Percentiles rank a stretch among this genome's conserved stretches.
Conservation (phyloP, 2,113 vertebrate genomes). For the Etheostoma spectabile region DNA sequence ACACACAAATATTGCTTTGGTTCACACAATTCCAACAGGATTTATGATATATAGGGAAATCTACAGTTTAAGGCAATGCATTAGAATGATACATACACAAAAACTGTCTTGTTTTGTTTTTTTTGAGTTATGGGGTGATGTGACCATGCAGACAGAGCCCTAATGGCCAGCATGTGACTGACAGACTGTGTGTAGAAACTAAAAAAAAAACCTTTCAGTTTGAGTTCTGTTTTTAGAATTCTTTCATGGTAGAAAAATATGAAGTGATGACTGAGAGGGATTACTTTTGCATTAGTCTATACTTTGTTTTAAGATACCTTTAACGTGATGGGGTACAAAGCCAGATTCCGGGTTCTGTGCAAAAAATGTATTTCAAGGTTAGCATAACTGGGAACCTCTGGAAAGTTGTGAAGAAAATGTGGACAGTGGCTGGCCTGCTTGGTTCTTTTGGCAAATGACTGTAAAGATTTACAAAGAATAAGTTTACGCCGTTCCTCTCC, state of each 20-base stretch:
- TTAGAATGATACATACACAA: neutral
- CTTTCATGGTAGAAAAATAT: slow-evolving; percentile 7
- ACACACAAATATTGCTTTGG: slow-evolving; percentile 69
- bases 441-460: no score
- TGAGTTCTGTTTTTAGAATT: slow-evolving; percentile 8
- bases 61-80: slow-evolving; percentile 70
- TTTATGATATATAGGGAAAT: slow-evolving; percentile 1
- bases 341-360: neutral
- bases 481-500: no score
- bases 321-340: neutral
- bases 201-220: neutral
- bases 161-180: neutral
- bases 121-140: neutral
- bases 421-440: no score
- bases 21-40: slow-evolving; percentile 29
- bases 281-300: no score
- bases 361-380: neutral
- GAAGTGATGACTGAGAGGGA: neutral
- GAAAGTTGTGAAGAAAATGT: no score
- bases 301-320: neutral
- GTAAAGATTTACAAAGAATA: no score
- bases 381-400: no score
- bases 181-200: neutral
- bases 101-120: neutral
- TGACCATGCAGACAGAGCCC: slow-evolving; percentile 1